Evolutionary conservation across 2,888 invertebrate genomes (phyloP).

Genomic region (Drosophila hamatofila): DNA sequence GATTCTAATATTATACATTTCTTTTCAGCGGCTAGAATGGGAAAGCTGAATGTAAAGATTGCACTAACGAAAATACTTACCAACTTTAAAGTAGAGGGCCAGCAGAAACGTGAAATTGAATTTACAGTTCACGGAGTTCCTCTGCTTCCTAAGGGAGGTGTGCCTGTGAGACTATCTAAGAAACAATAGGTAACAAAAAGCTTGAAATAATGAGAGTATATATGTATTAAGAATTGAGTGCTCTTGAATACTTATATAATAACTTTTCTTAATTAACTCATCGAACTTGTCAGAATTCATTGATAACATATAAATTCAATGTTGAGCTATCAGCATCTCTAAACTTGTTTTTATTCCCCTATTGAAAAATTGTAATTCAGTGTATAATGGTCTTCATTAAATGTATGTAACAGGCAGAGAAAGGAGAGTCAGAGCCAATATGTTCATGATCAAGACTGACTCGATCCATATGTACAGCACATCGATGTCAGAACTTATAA

Average conservation of each 20-base stretch:
- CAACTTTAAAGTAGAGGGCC: constrained; percentile 74
- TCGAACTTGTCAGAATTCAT: not conserved
- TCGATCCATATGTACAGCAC: too few species aligned
- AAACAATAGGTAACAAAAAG: constrained; percentile 24
- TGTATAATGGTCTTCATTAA: too few species aligned
- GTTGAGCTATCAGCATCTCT: constrained; percentile 11
- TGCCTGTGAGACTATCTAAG: constrained; percentile 73
- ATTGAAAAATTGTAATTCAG: too few species aligned
- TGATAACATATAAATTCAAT: not conserved
- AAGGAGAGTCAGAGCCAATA: too few species aligned
- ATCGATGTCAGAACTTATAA: too few species aligned
- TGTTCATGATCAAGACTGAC: too few species aligned
- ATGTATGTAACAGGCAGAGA: too few species aligned
- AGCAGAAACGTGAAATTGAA: constrained; percentile 76
- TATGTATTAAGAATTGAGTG: too few species aligned
- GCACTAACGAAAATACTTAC: constrained; percentile 80
- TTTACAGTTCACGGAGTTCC: constrained; percentile 76
- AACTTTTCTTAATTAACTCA: not conserved
- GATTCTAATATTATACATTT: not conserved
- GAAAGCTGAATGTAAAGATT: constrained; percentile 82
- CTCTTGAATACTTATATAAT: not conserved
- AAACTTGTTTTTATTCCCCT: too few species aligned
- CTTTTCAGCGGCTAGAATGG: constrained; percentile 80
- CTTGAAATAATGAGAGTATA: too few species aligned
- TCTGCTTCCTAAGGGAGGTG: constrained; percentile 78